Evolutionary conservation across 2,113 vertebrate species (phyloP), one percentile per base, ranked within the genome.

Genomic region (Seriola dumerili): DNA sequence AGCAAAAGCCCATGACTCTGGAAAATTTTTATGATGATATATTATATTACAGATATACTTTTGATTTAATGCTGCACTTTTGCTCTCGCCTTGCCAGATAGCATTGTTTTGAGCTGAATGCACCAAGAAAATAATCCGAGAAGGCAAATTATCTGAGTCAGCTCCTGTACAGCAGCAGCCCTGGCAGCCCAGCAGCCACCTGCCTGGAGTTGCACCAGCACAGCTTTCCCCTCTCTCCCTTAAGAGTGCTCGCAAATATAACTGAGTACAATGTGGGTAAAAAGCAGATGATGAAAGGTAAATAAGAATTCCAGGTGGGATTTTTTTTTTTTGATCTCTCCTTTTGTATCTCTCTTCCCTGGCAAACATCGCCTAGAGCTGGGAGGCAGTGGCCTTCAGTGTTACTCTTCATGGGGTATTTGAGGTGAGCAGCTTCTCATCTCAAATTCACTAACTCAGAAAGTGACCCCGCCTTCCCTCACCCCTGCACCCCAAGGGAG

Each of bases 271-370:
- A 69, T 89, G 65, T 76, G 67, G 57, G 46, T 57, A 84, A 76
- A 80, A 83, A 67, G 40, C 61, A 68, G 72, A 84, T 82, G 73
- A 85, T 92, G 80, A 92, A 89, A 91, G 76, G 78, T 72, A 92
- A 90, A 89, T 85, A 87, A 59, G 57, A 82, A 84, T 81, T 86
- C 74, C 78, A 87, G 74, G 59, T 80, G 72, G 80, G 36, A 1
- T 34, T 34, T 16, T 40, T 65, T 40, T 65, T 70, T 80, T 80
- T 57, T 76, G 46, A 84, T 90, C 69, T 85, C 38, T 81, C 32
- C 68, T 81, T 88, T 83, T 78, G 72, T 72, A 55, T 78, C 72
- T 48, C 17, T 57, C 34, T 54, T 59, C 16, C 2, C 55, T 50
- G 75, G 82, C 76, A 80, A 72, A 80, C 46, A 72, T 63, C 44